Evolutionary conservation across 2,113 vertebrate species (phyloP).

Genomic region (Cebidichthys violaceus): DNA sequence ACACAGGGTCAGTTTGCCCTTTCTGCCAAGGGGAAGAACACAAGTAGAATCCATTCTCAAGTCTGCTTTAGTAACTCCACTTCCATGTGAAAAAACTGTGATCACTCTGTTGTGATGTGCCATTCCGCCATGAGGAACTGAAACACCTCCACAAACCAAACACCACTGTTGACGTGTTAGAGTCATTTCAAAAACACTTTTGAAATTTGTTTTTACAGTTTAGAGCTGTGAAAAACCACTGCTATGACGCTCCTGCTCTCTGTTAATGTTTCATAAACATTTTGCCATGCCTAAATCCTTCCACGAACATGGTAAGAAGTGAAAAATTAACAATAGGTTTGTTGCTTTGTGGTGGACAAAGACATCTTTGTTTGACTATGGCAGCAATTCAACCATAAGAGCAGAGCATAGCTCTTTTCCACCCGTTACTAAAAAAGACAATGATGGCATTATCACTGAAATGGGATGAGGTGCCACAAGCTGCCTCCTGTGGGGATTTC

Average conservation of each 20-base stretch:
- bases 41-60: conserved; percentile 44
- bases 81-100: conserved; percentile 40
- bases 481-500: conserved; percentile 68
- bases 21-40: conserved; percentile 50
- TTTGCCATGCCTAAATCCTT: neutral
- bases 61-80: conserved; percentile 40
- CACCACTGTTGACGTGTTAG: conserved; percentile 34
- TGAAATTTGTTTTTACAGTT: conserved; percentile 35
- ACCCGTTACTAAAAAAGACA: conserved; percentile 57
- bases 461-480: conserved; percentile 58
- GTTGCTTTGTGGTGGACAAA: conserved; percentile 32
- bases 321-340: conserved; percentile 29
- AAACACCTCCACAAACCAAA: conserved; percentile 66
- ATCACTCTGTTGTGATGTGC: conserved; percentile 43
- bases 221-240: conserved; percentile 11
- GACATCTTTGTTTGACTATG: conserved; percentile 37
- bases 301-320: conserved; percentile 1
- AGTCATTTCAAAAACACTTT: conserved; percentile 15
- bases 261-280: conserved; percentile 34
- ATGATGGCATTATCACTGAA: conserved; percentile 68
- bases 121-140: conserved; percentile 61
- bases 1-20: conserved; percentile 54
- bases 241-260: conserved; percentile 22
- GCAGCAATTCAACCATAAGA: conserved; percentile 27
- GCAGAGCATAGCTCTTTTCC: conserved; percentile 61